Evolutionary conservation across 1,140 invertebrate species (phyloP).

Genomic region (Melitaea cinxia): DNA sequence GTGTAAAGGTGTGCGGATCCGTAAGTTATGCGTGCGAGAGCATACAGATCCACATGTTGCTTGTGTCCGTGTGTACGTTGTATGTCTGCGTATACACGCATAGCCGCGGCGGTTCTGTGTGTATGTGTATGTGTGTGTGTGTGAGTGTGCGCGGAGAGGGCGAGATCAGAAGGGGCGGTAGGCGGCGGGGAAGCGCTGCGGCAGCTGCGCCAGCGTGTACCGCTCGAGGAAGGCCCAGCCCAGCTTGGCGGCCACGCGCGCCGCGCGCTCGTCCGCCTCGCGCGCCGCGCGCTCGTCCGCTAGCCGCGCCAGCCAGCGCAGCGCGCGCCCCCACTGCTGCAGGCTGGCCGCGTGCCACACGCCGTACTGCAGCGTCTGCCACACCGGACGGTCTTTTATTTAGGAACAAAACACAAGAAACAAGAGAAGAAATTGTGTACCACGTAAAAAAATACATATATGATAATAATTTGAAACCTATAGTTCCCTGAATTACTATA

Average conservation of each 20-base stretch:
- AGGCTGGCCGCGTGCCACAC: conserved; percentile 91
- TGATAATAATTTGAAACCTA: too few relatives aligned
- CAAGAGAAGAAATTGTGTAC: too few relatives aligned
- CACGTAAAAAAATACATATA: too few relatives aligned
- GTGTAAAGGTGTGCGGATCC: too few relatives aligned
- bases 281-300: conserved; percentile 89
- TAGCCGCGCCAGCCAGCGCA: conserved; percentile 89
- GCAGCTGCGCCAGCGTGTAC: conserved; percentile 77
- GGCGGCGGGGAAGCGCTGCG: conserved; percentile 85
- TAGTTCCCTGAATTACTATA: too few relatives aligned
- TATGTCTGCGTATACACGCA: too few relatives aligned
- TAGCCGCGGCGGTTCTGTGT: too few relatives aligned
- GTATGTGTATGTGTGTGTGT: background rate
- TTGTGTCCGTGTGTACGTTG: too few relatives aligned
- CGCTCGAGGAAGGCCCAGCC: conserved; percentile 87
- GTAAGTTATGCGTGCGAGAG: too few relatives aligned
- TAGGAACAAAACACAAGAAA: too few relatives aligned
- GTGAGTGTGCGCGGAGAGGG: background rate
- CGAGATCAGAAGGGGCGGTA: conserved; percentile 86
- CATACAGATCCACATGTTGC: too few relatives aligned
- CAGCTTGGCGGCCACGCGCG: conserved; percentile 84
- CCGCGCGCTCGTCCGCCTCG: conserved; percentile 88
- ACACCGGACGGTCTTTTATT: too few relatives aligned
- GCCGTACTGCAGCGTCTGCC: conserved; percentile 51
- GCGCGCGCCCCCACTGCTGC: conserved; percentile 89